A percentile compares a stretch with the other conserved stretches of the same genome.
These are phyloP conservation scores for Perca schrenkii DNA, from an alignment of 2,113 vertebrate species.

Conservation along the genomic window DNA sequence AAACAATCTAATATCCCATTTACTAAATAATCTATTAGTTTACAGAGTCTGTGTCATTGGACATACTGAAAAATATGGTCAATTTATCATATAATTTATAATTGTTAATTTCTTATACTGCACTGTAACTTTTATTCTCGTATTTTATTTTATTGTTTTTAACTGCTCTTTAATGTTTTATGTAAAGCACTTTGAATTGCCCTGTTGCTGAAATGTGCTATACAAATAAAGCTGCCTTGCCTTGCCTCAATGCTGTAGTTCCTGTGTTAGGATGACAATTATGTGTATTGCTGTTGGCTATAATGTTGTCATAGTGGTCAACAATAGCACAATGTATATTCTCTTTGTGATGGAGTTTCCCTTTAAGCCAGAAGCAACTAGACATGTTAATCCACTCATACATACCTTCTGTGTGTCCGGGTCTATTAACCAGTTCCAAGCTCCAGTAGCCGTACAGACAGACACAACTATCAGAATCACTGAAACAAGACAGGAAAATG, in stretches of 20 bases:
- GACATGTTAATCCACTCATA: neutral
- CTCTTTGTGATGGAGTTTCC: neutral
- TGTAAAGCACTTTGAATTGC: no score
- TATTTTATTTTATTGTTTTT: no score
- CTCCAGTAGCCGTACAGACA: conserved; percentile 98
- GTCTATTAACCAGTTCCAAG: conserved; percentile 99
- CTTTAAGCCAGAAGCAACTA: neutral
- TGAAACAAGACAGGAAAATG: conserved; percentile 65
- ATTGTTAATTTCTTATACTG: no score
- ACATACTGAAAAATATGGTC: neutral
- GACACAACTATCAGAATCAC: conserved; percentile 99
- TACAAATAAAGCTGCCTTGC: no score
- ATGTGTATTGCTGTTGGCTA: neutral
- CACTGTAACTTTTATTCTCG: no score
- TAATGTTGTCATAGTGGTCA: neutral
- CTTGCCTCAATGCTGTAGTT: neutral
- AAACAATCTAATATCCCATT: neutral
- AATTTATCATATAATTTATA: neutral
- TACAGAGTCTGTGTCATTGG: neutral
- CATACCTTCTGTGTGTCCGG: conserved; percentile 98
- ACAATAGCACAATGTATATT: neutral
- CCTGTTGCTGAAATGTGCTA: no score
- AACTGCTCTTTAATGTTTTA: no score
- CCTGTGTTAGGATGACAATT: neutral
- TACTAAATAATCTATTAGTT: neutral